These are phyloP conservation scores for Catostylus mosaicus DNA, from an alignment of 30 jellyfish, hydroid and myxozoan genomes.

Conservation along the genomic window DNA sequence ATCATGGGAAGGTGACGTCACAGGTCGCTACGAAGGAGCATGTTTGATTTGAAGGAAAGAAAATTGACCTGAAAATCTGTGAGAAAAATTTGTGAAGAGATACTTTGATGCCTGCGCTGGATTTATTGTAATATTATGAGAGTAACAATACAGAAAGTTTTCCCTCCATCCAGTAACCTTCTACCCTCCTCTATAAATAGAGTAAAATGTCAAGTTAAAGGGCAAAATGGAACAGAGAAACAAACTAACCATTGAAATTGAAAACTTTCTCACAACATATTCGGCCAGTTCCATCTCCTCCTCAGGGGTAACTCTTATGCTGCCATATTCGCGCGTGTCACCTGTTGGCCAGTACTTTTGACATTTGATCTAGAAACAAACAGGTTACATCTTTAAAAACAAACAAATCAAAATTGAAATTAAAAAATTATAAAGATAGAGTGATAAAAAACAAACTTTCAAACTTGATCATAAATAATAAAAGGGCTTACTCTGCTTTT, in stretches of 20 bases:
- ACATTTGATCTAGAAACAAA: conserved; percentile 75
- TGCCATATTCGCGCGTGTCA: conserved; percentile 79
- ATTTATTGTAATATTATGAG: too few species aligned
- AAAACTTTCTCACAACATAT: conserved; percentile 78
- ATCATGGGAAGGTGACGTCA: too few species aligned
- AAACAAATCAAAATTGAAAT: not conserved
- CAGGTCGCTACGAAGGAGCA: too few species aligned
- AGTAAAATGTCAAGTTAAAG: too few species aligned
- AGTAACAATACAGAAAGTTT: too few species aligned
- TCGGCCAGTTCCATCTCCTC: conserved; percentile 96
- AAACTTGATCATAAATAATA: not conserved
- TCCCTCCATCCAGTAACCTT: too few species aligned
- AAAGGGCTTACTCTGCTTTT: conserved; percentile 75
- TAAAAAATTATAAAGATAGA: not conserved
- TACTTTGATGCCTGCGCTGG: too few species aligned
- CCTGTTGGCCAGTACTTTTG: conserved; percentile 96
- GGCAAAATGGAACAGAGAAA: too few species aligned
- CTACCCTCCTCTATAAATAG: too few species aligned
- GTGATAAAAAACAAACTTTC: not conserved
- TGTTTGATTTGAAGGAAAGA: too few species aligned
- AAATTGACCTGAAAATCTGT: too few species aligned
- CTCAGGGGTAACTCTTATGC: conserved; percentile 69
- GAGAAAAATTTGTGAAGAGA: too few species aligned
- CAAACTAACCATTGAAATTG: conserved; percentile 70
- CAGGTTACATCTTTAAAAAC: not conserved